Conservation (phyloP, 1,140 invertebrate species). For the Maniola jurtina region DNA sequence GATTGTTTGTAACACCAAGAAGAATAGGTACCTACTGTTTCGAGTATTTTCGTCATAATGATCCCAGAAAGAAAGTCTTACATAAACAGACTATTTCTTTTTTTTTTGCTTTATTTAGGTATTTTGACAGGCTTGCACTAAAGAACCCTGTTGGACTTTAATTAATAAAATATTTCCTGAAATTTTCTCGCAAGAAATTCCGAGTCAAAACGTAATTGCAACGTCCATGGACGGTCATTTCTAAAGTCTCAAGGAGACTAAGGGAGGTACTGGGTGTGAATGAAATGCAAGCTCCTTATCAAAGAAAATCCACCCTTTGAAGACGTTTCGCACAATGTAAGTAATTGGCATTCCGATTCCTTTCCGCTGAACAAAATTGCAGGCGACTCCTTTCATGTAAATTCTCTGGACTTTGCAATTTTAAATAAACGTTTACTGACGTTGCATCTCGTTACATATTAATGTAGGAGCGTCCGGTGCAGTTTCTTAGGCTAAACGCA, state of each 20-base stretch:
- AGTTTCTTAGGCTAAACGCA: background rate
- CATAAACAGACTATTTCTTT: too few relatives aligned
- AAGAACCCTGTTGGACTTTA: background rate
- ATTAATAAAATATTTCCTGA: background rate
- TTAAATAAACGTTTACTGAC: constrained; percentile 11
- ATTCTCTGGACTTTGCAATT: constrained; percentile 12
- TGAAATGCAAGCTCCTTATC: constrained; percentile 12
- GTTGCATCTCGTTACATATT: constrained; percentile 5
- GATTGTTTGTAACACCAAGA: too few relatives aligned
- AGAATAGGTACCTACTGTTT: too few relatives aligned
- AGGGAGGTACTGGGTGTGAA: constrained; percentile 2
- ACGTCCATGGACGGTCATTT: background rate
- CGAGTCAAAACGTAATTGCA: background rate
- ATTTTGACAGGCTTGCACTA: background rate
- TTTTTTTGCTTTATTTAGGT: too few relatives aligned
- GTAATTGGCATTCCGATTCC: constrained; percentile 24
- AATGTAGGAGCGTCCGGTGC: background rate
- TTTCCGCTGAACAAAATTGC: constrained; percentile 5
- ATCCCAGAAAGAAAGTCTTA: too few relatives aligned
- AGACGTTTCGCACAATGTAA: constrained; percentile 18
- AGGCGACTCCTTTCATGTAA: constrained; percentile 15
- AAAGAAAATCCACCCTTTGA: constrained; percentile 17
- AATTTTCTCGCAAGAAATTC: background rate
- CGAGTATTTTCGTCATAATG: too few relatives aligned
- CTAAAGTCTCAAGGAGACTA: background rate